phyloP scores from a whole-genome alignment of 1,140 invertebrate species.

The Aphaenogaster ashmeadi region DNA sequence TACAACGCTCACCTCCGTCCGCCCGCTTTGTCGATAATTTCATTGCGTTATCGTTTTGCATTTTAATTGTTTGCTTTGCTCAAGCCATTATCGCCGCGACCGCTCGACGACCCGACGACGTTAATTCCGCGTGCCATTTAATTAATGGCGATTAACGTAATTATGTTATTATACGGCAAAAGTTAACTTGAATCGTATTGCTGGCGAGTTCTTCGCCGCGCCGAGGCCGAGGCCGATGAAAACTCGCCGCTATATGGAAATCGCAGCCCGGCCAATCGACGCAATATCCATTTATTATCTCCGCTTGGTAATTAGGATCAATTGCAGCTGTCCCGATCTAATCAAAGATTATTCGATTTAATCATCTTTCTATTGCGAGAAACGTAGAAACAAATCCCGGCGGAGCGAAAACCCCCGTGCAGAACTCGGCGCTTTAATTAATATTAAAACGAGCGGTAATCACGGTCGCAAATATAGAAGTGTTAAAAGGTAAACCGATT shows the following conservation, averaged over 20 bases:
- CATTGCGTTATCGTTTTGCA: conserved; percentile 53
- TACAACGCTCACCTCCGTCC: conserved; percentile 39
- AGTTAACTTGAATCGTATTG: conserved; percentile 44
- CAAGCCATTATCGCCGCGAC: conserved; percentile 39
- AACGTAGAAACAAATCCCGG: conserved; percentile 45
- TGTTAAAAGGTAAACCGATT: conserved; percentile 11
- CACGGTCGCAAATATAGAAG: conserved; percentile 12
- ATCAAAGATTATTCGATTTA: conserved; percentile 57
- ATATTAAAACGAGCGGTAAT: conserved; percentile 22
- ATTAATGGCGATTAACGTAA: conserved; percentile 59
- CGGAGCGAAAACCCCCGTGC: background rate
- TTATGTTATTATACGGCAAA: conserved; percentile 59
- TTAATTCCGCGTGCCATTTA: conserved; percentile 53
- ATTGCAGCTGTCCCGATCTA: conserved; percentile 56
- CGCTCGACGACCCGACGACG: conserved; percentile 34
- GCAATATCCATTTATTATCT: conserved; percentile 63
- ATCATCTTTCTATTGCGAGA: conserved; percentile 42
- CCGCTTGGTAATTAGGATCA: conserved; percentile 59
- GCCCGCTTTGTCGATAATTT: conserved; percentile 46
- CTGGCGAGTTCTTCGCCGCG: background rate
- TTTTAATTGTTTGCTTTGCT: conserved; percentile 62
- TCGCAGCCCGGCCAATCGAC: conserved; percentile 23
- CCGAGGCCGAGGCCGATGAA: conserved; percentile 41
- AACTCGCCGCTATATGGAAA: conserved; percentile 55
- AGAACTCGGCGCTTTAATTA: conserved; percentile 10